phyloP scores from a whole-genome alignment of 2,113 vertebrate species.

The Natator depressus region DNA sequence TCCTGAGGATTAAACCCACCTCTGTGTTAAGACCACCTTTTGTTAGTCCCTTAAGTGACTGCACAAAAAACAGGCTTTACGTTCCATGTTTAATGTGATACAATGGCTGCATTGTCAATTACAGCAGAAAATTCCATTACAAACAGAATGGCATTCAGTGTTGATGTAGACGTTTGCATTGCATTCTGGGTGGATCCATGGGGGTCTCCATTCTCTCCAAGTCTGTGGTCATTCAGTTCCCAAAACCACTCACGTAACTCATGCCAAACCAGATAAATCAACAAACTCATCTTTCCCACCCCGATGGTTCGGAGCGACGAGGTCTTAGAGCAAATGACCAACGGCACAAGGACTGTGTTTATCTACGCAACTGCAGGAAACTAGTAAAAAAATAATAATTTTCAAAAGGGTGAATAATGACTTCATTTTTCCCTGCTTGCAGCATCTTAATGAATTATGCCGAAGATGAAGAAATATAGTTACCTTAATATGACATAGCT shows the following conservation, averaged over 20 bases:
- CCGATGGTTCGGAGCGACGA: rapidly evolving
- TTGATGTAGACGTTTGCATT: background rate
- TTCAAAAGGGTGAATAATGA: slow-evolving; percentile 9
- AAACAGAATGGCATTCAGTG: background rate
- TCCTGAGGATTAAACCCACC: background rate
- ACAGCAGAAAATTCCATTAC: background rate
- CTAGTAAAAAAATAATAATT: background rate
- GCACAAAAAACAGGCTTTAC: background rate
- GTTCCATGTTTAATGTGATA: background rate
- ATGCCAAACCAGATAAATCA: background rate
- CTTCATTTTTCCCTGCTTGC: slow-evolving; percentile 13
- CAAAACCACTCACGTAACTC: background rate
- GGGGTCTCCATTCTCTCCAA: background rate
- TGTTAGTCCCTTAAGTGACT: background rate
- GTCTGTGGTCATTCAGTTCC: background rate
- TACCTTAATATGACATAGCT: background rate
- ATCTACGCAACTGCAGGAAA: background rate
- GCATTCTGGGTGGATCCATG: background rate
- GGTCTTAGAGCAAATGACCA: background rate
- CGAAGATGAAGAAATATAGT: background rate
- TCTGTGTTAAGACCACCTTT: background rate
- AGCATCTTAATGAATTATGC: slow-evolving; percentile 13
- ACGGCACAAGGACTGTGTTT: rapidly evolving
- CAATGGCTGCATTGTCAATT: background rate
- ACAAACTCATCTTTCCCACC: background rate